A percentile compares a stretch with the other conserved stretches of the same genome.
Conservation (phyloP, 1,140 invertebrate species). For the Hyposmocoma kahamanoa region DNA sequence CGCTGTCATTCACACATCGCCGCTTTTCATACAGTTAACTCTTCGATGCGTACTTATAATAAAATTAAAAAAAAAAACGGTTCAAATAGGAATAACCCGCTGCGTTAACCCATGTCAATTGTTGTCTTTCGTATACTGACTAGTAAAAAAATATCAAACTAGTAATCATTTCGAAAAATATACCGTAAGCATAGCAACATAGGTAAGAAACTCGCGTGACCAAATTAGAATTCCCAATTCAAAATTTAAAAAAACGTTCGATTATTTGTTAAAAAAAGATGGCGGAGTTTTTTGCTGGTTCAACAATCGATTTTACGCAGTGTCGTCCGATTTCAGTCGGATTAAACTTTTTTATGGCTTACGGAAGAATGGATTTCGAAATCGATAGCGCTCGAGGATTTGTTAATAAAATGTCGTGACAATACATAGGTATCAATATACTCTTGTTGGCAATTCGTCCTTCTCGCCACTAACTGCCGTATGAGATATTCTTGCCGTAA, state of each 20-base stretch:
- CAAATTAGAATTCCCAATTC: no score
- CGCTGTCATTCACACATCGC: constrained; percentile 33
- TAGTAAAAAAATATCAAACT: no score
- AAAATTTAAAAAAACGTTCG: constrained; percentile 11
- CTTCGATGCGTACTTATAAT: constrained; percentile 30
- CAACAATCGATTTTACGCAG: constrained; percentile 2
- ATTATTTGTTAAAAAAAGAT: background rate
- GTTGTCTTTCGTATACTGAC: constrained; percentile 13
- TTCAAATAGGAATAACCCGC: constrained; percentile 24
- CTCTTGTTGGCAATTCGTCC: no score
- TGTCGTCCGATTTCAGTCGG: constrained; percentile 2
- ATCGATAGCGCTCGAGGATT: no score
- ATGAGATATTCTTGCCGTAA: no score
- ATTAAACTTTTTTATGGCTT: constrained; percentile 11
- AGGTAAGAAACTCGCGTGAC: no score
- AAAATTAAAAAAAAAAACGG: constrained; percentile 17
- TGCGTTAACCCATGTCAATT: constrained; percentile 37
- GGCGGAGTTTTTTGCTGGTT: background rate
- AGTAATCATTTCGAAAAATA: no score
- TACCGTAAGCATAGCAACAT: no score
- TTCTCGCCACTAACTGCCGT: no score
- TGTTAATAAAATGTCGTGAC: no score
- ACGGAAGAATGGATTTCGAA: background rate
- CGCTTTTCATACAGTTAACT: constrained; percentile 25
- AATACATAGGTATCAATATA: no score